phyloP scores from a whole-genome alignment of 2,113 vertebrate species.

The Nesospiza acunhae region DNA sequence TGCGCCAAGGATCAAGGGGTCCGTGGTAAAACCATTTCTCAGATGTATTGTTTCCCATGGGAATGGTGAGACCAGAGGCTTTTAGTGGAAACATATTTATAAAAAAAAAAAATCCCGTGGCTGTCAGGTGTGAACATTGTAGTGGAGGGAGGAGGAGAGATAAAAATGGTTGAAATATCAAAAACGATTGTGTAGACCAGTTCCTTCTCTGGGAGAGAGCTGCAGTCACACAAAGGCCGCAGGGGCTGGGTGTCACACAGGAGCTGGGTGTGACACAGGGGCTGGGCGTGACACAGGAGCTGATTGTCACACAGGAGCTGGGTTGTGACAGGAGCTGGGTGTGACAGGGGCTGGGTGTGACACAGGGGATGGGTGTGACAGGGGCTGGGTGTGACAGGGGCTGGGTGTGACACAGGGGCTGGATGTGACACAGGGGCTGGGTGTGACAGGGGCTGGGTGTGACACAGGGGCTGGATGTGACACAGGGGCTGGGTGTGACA shows the following conservation, averaged over 20 bases:
- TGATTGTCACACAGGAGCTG: neutral
- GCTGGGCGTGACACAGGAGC: neutral
- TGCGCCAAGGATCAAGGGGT: neutral
- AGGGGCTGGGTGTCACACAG: too few relatives aligned
- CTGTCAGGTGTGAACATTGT: neutral
- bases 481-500: too few relatives aligned
- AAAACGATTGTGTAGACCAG: accelerated
- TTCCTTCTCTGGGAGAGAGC: neutral
- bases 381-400: too few relatives aligned
- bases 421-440: neutral
- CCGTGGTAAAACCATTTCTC: neutral
- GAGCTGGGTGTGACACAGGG: neutral
- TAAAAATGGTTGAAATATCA: neutral
- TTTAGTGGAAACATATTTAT: neutral
- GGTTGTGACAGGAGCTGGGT: neutral
- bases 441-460: too few relatives aligned
- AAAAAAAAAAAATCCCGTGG: accelerated
- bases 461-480: too few relatives aligned
- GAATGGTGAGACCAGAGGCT: neutral
- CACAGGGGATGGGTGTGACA: too few relatives aligned
- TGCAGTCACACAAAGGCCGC: neutral
- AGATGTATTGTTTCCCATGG: neutral
- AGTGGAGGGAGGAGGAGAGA: neutral
- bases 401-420: neutral
- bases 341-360: neutral